Evolutionary conservation across 1,140 invertebrate species (phyloP), one percentile per base, ranked within the genome.

Genomic region (Aphis craccivora): DNA sequence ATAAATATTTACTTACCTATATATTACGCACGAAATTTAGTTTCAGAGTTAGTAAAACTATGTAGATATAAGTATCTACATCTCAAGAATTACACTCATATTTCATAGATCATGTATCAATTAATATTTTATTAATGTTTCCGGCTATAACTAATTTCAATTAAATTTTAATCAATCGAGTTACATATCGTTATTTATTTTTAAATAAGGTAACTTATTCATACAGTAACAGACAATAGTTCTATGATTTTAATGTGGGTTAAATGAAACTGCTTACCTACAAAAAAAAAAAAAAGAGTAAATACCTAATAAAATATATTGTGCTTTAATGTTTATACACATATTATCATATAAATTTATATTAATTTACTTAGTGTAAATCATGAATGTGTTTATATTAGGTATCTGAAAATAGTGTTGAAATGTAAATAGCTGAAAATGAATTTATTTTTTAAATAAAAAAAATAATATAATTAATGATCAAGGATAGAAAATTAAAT

Each of bases 81-180:
- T 67, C 9, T n/a, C 6, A 45, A 48, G 30, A 88, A 51, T 88
- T 20, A 48, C 20, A 51, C 18, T 7, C 30, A 5, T 51, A 67
- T n/a, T n/a, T n/a, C 25, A 48, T 87, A 87, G 23, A 48, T 87
- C 14, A 45, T 30, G 18, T 67, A 76, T n/a, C 51, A 88, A 88
- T 88, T 88, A 88, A 45, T 43, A 88, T 51, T 88, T 88, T 51
- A 88, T 88, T 88, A 48, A 51, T 48, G 86, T 88, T 88, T 88
- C 43, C 45, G 86, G 45, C n/a, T 22, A 14, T 35, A 48, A 88
- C n/a, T 88, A 51, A 88, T 88, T 48, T 48, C 86, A 45, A 51
- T 48, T 45, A n/a, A 88, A 51, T 88, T 88, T 48, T 88, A 88
- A 88, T 88, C 45, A 88, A 88, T 23, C 6, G 8, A 45, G 18